Evolutionary conservation across 2,888 invertebrate genomes (phyloP).

Genomic region (Allacma fusca): DNA sequence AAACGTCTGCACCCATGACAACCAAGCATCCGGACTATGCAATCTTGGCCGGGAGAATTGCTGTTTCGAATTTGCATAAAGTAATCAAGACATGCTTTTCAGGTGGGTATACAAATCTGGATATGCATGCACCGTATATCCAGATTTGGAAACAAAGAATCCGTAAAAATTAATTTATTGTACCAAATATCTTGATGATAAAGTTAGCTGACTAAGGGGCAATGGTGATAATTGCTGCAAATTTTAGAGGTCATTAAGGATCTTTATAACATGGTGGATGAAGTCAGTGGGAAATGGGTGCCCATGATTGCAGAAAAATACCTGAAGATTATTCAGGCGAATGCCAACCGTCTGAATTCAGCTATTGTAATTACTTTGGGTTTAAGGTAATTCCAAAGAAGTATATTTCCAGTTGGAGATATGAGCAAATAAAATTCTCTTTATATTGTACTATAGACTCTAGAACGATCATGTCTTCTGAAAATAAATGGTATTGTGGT

Average conservation of each 20-base stretch:
- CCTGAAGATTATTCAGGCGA: constrained; percentile 80
- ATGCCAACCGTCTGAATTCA: constrained; percentile 91
- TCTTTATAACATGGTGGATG: constrained; percentile 79
- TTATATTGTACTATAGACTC: constrained; percentile 69
- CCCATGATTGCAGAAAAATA: constrained; percentile 89
- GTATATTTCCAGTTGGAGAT: not conserved
- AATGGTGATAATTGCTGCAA: too few species aligned
- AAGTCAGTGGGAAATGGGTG: constrained; percentile 73
- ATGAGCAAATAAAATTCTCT: not conserved
- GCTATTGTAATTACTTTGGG: constrained; percentile 98
- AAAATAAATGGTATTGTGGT: constrained; percentile 91
- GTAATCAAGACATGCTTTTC: constrained; percentile 95
- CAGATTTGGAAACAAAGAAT: too few species aligned
- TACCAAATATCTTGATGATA: too few species aligned
- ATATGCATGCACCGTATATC: too few species aligned
- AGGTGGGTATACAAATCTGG: too few species aligned
- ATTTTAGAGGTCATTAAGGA: constrained; percentile 88
- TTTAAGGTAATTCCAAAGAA: constrained; percentile 84
- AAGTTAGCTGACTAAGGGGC: too few species aligned
- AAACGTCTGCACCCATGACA: constrained; percentile 97
- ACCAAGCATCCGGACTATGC: constrained; percentile 98
- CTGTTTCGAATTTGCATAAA: constrained; percentile 96
- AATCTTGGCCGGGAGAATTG: constrained; percentile 85
- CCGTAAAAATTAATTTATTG: too few species aligned
- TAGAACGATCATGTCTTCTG: constrained; percentile 92